Evolutionary conservation across 1,140 invertebrate species (phyloP).

Genomic region (Lepidostoma basale): DNA sequence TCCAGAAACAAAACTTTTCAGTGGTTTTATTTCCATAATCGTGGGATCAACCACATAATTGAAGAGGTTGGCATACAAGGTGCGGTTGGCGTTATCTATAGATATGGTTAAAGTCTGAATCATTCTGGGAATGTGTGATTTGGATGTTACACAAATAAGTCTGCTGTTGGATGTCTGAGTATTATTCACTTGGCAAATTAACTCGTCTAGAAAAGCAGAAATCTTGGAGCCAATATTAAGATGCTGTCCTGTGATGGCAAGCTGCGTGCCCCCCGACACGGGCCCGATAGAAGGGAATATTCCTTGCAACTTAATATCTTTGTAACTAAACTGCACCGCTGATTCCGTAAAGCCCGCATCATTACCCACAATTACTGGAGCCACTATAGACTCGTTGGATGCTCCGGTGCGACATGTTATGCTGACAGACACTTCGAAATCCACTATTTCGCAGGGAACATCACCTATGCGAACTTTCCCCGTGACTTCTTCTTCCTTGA

Average conservation of each 20-base stretch:
- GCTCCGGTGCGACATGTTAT: slow-evolving; percentile 87
- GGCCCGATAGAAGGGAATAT: slow-evolving; percentile 88
- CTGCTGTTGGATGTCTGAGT: slow-evolving; percentile 88
- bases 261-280: slow-evolving; percentile 89
- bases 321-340: slow-evolving; percentile 87
- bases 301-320: slow-evolving; percentile 80
- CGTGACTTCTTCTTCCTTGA: slow-evolving; percentile 86
- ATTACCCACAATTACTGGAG: slow-evolving; percentile 87
- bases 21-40: slow-evolving; percentile 89
- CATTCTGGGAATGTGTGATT: slow-evolving; percentile 54
- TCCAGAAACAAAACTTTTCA: slow-evolving; percentile 87
- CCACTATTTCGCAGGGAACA: slow-evolving; percentile 84
- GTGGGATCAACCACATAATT: slow-evolving; percentile 93
- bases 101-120: slow-evolving; percentile 60
- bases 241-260: slow-evolving; percentile 89
- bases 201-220: slow-evolving; percentile 85
- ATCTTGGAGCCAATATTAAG: slow-evolving; percentile 93
- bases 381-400: slow-evolving; percentile 74
- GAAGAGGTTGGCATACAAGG: slow-evolving; percentile 86
- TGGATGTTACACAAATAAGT: slow-evolving; percentile 85
- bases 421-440: slow-evolving; percentile 90
- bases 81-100: slow-evolving; percentile 68
- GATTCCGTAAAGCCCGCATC: slow-evolving; percentile 88
- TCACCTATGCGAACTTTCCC: slow-evolving; percentile 92
- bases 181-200: slow-evolving; percentile 86